Evolutionary conservation across 1,140 invertebrate genomes (phyloP), one percentile per base, ranked within the genome.

Genomic region (Drosophila quadrilineata): DNA sequence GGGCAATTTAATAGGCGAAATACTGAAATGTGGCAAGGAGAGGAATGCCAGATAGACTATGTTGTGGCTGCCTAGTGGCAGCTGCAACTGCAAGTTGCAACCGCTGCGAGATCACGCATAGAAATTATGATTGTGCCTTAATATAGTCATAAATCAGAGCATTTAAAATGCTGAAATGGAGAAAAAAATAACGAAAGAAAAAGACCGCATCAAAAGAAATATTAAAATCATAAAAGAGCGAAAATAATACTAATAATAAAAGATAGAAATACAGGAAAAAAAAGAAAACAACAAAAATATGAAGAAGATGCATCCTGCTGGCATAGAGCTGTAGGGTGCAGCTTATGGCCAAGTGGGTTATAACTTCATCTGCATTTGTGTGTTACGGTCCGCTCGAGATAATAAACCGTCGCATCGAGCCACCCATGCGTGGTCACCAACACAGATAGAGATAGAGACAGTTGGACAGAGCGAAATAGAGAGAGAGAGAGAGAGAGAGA

Each of bases 91-190:
- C 57, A 75, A n/a, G 66, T 59, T 75, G 72, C 40, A 38, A 6
- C 69, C 76, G 76, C 76, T 57, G 71, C 71, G 76, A n/a, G n/a
- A 75, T 80, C 76, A 85, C 73, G 77, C 77, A 84, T 84, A 71
- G 71, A 86, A 86, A 84, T 85, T 84, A 84, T 84, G 85, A 85
- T 85, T 84, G 74, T 75, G 67, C 79, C 71, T 84, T 84, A 84
- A 84, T 84, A 84, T 84, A 84, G 79, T 75, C 79, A 84, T 84
- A 85, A 84, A 86, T 84, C 79, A 79, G 67, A 57, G 60, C 80
- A 79, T 79, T 84, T 86, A 74, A 84, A 73, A 77, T 73, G 70
- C 79, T 86, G 71, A 84, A 73, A 77, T 73, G 70, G 73, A 60
- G 53, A 69, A 50, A 48, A 29, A 43, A 45, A 35, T 40, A 22